Percentiles rank a stretch among this genome's conserved stretches.
Conservation (phyloP, 92 coral and sea anemone genomes). For the Umimayanthus chanpuru region DNA sequence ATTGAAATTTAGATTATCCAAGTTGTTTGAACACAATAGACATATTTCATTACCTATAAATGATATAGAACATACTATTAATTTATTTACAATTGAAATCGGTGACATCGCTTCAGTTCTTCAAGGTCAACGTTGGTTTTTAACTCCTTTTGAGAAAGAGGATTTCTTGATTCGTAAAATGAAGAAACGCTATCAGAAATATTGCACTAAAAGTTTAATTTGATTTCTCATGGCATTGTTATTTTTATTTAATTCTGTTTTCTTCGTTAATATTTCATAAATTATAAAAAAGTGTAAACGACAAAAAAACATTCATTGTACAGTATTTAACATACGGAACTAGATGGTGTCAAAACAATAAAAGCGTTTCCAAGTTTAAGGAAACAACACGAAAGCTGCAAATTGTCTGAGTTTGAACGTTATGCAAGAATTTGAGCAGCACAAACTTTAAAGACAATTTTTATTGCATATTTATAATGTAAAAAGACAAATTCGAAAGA, state of each 20-base stretch:
- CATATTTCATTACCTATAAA: constrained; percentile 30
- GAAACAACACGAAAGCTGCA: constrained; percentile 2
- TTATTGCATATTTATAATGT: neutral
- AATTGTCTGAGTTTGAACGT: neutral
- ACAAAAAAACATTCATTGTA: neutral
- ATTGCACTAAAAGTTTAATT: neutral
- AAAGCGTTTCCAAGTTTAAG: constrained; percentile 8
- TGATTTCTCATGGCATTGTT: neutral
- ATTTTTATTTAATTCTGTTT: neutral
- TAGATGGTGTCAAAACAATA: constrained; percentile 26
- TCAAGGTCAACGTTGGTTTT: neutral
- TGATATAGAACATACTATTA: neutral
- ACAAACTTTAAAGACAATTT: neutral
- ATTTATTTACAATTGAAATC: constrained; percentile 3
- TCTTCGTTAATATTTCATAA: neutral
- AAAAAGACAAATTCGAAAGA: neutral
- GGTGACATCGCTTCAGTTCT: neutral
- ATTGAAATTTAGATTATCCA: constrained; percentile 31
- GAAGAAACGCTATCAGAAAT: neutral
- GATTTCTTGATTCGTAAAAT: neutral
- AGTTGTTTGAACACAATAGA: constrained; percentile 28
- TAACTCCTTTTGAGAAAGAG: neutral
- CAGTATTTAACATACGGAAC: constrained; percentile 1
- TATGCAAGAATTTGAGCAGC: neutral
- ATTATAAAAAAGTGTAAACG: neutral